Percentiles rank a stretch among this genome's conserved stretches.
These are phyloP conservation scores for Mesaphorura yosii DNA, from an alignment of 1,140 invertebrate species.

Conservation along the genomic window DNA sequence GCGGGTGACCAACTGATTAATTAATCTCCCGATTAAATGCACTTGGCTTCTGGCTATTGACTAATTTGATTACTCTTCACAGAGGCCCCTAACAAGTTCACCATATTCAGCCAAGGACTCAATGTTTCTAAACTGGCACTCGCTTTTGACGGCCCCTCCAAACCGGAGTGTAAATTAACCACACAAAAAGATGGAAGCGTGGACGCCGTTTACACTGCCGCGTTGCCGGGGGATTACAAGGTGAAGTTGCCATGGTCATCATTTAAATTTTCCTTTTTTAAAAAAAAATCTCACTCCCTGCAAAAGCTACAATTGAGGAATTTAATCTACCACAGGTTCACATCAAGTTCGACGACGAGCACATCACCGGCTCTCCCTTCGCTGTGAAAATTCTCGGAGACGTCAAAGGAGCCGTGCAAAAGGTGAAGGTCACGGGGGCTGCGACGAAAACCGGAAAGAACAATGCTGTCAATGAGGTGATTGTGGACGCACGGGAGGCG, in stretches of 20 bases:
- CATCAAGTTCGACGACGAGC: conserved; percentile 26
- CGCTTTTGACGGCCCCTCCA: neutral
- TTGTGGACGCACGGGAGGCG: conserved; percentile 25
- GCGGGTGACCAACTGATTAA: conserved; percentile 11
- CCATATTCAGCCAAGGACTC: conserved; percentile 4
- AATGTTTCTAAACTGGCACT: conserved; percentile 2
- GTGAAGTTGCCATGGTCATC: no score
- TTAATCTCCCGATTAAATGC: neutral
- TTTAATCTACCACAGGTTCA: no score
- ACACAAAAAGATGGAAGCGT: conserved; percentile 24
- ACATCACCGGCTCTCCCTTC: conserved; percentile 26
- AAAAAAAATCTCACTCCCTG: no score
- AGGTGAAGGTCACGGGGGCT: conserved; percentile 24
- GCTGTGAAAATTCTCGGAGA: conserved; percentile 27
- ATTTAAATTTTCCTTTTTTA: no score
- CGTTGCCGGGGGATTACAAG: conserved; percentile 25
- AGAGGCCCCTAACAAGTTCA: conserved; percentile 22
- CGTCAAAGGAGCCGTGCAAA: conserved; percentile 7
- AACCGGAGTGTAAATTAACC: conserved; percentile 23
- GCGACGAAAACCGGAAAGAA: conserved; percentile 20
- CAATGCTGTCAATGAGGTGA: conserved; percentile 21
- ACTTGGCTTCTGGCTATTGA: neutral
- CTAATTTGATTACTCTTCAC: neutral
- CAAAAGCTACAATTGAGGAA: no score
- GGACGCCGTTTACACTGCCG: conserved; percentile 21